Conservation (phyloP, 2,888 invertebrate genomes). For the Octonoba sinensis region DNA sequence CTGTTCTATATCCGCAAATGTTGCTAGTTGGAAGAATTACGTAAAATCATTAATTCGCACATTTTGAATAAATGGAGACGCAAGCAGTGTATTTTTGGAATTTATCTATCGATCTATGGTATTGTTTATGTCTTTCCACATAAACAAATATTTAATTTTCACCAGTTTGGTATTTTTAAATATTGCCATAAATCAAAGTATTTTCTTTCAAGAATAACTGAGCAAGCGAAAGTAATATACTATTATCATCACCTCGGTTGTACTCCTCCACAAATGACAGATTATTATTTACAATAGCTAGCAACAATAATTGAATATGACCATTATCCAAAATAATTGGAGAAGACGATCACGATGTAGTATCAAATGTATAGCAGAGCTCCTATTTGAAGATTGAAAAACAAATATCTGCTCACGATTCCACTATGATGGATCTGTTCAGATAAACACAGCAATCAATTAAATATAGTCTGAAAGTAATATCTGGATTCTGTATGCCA, state of each 20-base stretch:
- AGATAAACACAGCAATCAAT: conserved; percentile 41
- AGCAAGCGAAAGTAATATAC: neutral
- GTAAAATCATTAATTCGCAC: too few relatives aligned
- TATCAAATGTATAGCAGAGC: conserved; percentile 30
- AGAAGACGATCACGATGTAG: conserved; percentile 29
- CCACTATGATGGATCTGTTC: conserved; percentile 12
- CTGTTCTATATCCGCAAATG: too few relatives aligned
- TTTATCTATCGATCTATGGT: too few relatives aligned
- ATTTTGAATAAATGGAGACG: too few relatives aligned
- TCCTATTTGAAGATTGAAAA: conserved; percentile 8
- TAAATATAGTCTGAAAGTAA: conserved; percentile 23
- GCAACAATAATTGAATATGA: conserved; percentile 37
- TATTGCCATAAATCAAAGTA: too few relatives aligned
- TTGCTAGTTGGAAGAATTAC: too few relatives aligned
- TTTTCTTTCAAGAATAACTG: too few relatives aligned
- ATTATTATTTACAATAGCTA: conserved; percentile 29
- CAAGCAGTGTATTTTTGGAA: too few relatives aligned
- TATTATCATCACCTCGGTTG: neutral
- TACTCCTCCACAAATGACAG: conserved; percentile 34
- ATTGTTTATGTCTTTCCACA: too few relatives aligned
- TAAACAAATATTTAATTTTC: too few relatives aligned
- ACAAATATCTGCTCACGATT: conserved; percentile 56
- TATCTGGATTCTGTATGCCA: conserved; percentile 10
- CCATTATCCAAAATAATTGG: conserved; percentile 14
- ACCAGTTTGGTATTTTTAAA: too few relatives aligned